These are phyloP conservation scores for Chromoteleia sp. DNA, from an alignment of 2,888 invertebrate genomes.

Conservation along the genomic window DNA sequence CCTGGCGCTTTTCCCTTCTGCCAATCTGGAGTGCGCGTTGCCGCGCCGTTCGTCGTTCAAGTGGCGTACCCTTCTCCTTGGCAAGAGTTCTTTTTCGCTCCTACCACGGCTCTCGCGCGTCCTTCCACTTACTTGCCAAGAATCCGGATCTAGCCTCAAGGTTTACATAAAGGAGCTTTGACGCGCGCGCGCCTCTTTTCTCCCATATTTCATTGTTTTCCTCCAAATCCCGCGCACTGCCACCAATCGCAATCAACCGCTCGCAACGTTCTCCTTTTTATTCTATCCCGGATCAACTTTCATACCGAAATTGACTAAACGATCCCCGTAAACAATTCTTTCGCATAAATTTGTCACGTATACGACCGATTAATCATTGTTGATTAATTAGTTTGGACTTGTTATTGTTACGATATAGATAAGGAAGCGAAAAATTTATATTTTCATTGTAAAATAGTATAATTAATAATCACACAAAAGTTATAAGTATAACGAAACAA, in stretches of 20 bases:
- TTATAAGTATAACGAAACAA: too few species aligned
- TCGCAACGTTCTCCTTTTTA: constrained; percentile 18
- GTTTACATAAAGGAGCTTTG: constrained; percentile 81
- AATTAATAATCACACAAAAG: too few species aligned
- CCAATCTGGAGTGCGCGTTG: constrained; percentile 73
- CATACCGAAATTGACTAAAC: background rate
- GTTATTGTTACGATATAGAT: too few species aligned
- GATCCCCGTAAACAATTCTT: background rate
- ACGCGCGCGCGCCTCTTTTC: constrained; percentile 59
- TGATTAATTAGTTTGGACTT: too few species aligned
- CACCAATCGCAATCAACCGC: constrained; percentile 23
- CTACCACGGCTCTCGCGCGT: constrained; percentile 51
- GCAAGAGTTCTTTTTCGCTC: constrained; percentile 54
- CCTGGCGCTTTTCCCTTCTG: constrained; percentile 76
- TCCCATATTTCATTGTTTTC: constrained; percentile 55
- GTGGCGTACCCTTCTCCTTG: constrained; percentile 65
- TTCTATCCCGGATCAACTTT: constrained; percentile 3
- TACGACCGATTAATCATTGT: constrained; percentile 1
- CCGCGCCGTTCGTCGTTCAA: constrained; percentile 49
- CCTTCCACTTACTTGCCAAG: constrained; percentile 73
- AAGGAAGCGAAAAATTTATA: too few species aligned
- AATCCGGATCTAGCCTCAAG: constrained; percentile 84
- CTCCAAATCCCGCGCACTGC: constrained; percentile 34
- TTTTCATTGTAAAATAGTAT: too few species aligned
- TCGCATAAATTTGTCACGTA: constrained; percentile 4